Percentiles rank a stretch among this genome's conserved stretches.
Conservation (phyloP, 2,113 vertebrate genomes). For the Mirounga angustirostris region DNA sequence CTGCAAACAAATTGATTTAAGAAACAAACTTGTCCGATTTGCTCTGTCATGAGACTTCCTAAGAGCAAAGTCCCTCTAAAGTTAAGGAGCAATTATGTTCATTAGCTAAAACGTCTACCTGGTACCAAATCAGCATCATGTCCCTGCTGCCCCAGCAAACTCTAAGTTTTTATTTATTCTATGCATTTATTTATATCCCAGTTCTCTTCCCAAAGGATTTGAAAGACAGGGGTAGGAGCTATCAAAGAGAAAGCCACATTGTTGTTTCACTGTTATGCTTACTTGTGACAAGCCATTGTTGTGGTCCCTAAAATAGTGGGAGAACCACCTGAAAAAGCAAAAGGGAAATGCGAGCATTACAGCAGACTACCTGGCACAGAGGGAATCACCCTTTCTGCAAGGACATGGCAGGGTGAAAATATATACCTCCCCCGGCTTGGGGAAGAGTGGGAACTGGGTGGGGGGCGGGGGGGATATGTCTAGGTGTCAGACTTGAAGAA, state of each 20-base stretch:
- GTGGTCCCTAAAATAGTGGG: neutral
- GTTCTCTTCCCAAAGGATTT: neutral
- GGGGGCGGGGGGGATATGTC: too few species aligned
- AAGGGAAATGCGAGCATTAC: neutral
- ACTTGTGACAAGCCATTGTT: neutral
- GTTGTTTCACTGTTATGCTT: neutral
- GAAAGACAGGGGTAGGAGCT: neutral
- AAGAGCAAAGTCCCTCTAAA: neutral
- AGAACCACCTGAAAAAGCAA: neutral
- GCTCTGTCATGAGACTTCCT: neutral
- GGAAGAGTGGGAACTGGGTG: fast-evolving
- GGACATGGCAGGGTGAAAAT: neutral
- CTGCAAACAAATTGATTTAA: neutral
- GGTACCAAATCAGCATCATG: neutral
- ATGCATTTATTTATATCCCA: neutral
- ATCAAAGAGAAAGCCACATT: neutral
- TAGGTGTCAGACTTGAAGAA: neutral
- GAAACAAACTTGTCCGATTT: neutral
- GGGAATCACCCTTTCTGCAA: neutral
- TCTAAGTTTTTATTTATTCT: neutral
- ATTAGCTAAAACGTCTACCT: neutral
- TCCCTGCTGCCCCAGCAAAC: neutral
- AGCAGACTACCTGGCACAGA: neutral
- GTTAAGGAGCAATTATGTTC: slow-evolving; percentile 1
- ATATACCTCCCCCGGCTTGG: too few species aligned